Evolutionary conservation across 2,113 vertebrate genomes (phyloP).

Genomic region (Paracanthobrama guichenoti): DNA sequence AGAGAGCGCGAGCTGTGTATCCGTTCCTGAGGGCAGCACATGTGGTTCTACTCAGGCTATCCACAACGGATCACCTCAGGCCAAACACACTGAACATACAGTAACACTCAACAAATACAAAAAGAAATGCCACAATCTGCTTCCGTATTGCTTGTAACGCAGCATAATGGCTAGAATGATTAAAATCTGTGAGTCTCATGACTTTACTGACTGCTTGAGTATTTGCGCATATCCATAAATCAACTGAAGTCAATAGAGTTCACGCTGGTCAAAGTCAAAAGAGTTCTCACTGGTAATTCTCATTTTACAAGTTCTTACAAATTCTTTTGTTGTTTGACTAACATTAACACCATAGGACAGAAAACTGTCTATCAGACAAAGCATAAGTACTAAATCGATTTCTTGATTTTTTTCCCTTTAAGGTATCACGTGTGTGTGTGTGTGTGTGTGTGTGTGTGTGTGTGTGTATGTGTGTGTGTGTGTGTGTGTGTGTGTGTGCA

Average conservation of each 20-base stretch:
- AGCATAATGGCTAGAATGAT: background rate
- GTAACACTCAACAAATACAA: background rate
- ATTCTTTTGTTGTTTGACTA: too few relatives aligned
- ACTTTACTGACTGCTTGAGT: background rate
- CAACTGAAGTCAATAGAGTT: background rate
- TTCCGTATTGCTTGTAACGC: background rate
- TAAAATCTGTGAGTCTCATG: background rate
- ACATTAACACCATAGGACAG: too few relatives aligned
- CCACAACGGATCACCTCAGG: constrained; percentile 55
- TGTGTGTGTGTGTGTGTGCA: constrained; percentile 71
- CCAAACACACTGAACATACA: constrained; percentile 34
- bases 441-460: constrained; percentile 79
- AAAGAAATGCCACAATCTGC: background rate
- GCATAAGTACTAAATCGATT: too few relatives aligned
- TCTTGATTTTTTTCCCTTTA: too few relatives aligned
- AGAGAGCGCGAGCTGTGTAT: constrained; percentile 57
- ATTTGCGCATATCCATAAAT: background rate
- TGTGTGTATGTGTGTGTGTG: constrained; percentile 24
- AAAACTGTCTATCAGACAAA: too few relatives aligned
- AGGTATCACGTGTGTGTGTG: constrained; percentile 73
- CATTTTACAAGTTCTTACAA: background rate
- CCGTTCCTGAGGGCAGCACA: constrained; percentile 74
- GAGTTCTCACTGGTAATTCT: background rate
- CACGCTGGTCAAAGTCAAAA: too few relatives aligned
- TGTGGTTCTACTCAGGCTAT: constrained; percentile 85